phyloP scores from a whole-genome alignment of 1,140 invertebrate species.

The Atta cephalotes region DNA sequence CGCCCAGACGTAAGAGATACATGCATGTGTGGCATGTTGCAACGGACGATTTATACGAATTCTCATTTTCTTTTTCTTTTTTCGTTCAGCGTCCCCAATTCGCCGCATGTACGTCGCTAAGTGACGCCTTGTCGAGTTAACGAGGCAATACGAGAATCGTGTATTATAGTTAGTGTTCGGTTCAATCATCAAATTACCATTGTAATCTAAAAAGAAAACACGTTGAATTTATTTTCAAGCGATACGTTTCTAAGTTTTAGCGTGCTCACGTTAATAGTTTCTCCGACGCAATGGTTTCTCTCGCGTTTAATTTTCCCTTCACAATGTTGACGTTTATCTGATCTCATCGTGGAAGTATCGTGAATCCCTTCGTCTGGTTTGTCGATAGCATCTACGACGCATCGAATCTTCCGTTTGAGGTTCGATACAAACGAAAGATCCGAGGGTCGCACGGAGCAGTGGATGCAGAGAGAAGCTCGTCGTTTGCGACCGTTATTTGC shows the following conservation, averaged over 20 bases:
- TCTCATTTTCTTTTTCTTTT: conserved; percentile 56
- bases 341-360: conserved; percentile 32
- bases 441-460: conserved; percentile 38
- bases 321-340: conserved; percentile 21
- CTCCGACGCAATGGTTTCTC: background rate
- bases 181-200: conserved; percentile 3
- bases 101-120: conserved; percentile 15
- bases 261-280: background rate
- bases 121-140: conserved; percentile 29
- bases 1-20: conserved; percentile 81
- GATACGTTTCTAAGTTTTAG: background rate
- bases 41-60: conserved; percentile 78
- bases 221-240: background rate
- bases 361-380: conserved; percentile 42
- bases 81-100: conserved; percentile 33
- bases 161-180: background rate
- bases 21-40: conserved; percentile 69
- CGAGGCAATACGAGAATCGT: background rate
- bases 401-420: conserved; percentile 66
- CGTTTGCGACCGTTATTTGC: conserved; percentile 74
- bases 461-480: conserved; percentile 48
- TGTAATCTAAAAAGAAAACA: background rate
- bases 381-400: conserved; percentile 71
- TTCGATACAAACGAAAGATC: conserved; percentile 47
- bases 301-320: conserved; percentile 24